These are phyloP conservation scores for Ammospiza maritima DNA, from an alignment of 2,797 vertebrate species.

Conservation along the genomic window DNA sequence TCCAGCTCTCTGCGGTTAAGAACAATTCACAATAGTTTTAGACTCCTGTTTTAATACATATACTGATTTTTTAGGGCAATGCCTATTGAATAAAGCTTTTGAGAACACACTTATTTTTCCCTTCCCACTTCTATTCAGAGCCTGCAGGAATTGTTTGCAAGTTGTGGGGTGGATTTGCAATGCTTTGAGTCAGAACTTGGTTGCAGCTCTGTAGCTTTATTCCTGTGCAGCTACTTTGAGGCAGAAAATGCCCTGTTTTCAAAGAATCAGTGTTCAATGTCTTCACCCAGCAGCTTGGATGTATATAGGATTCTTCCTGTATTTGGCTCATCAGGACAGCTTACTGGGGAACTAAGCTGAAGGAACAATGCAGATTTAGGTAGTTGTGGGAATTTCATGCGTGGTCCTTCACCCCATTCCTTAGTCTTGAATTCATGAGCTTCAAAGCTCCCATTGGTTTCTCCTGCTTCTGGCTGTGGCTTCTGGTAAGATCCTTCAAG, in stretches of 20 bases:
- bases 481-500: neutral
- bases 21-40: neutral
- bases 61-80: neutral
- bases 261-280: neutral
- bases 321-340: neutral
- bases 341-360: neutral
- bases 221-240: neutral
- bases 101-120: neutral
- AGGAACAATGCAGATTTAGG: neutral
- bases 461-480: neutral
- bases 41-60: neutral
- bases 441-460: neutral
- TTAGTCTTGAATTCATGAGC: neutral
- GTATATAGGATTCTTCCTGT: neutral
- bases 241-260: neutral
- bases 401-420: neutral
- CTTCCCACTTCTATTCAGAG: neutral
- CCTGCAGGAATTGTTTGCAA: neutral
- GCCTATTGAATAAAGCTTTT: neutral
- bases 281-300: neutral
- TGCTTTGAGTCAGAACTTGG: neutral
- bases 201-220: neutral
- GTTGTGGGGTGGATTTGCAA: neutral
- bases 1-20: neutral
- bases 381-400: fast-evolving